Evolutionary conservation across 2,888 invertebrate genomes (phyloP).

Genomic region (Odontocolon sp.): DNA sequence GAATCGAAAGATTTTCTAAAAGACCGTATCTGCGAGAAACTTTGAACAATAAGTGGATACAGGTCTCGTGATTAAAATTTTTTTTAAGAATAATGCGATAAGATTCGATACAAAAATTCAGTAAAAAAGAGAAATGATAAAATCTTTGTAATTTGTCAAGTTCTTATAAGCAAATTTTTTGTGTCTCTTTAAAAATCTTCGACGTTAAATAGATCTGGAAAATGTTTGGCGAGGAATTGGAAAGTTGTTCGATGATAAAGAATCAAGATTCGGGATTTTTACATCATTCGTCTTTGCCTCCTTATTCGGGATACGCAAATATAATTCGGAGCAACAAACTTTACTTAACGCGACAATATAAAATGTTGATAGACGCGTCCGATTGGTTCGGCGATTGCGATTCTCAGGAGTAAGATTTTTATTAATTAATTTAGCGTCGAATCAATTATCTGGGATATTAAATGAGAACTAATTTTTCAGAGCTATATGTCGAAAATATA

Average conservation of each 20-base stretch:
- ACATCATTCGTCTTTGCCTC: constrained; percentile 86
- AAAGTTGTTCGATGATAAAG: constrained; percentile 83
- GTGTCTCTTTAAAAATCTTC: too few relatives aligned
- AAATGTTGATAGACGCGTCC: constrained; percentile 70
- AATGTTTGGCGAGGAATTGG: constrained; percentile 89
- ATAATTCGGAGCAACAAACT: constrained; percentile 86
- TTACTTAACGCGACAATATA: constrained; percentile 70
- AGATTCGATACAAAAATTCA: too few relatives aligned
- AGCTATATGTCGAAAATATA: constrained; percentile 65
- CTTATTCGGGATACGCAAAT: constrained; percentile 86
- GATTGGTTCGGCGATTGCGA: constrained; percentile 74
- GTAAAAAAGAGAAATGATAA: too few relatives aligned
- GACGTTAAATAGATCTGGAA: constrained; percentile 86
- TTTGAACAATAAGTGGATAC: constrained; percentile 70
- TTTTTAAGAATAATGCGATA: too few relatives aligned
- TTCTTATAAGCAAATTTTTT: too few relatives aligned
- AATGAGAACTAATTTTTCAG: constrained; percentile 58
- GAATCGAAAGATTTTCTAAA: constrained; percentile 70
- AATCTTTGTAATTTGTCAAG: too few relatives aligned
- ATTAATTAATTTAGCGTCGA: constrained; percentile 24
- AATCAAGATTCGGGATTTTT: constrained; percentile 81
- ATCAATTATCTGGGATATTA: not conserved
- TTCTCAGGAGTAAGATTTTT: constrained; percentile 57
- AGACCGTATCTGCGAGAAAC: constrained; percentile 65
- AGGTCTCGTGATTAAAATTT: constrained; percentile 69